phyloP scores from a whole-genome alignment of 1,140 invertebrate species.

The Ceratina japonica region DNA sequence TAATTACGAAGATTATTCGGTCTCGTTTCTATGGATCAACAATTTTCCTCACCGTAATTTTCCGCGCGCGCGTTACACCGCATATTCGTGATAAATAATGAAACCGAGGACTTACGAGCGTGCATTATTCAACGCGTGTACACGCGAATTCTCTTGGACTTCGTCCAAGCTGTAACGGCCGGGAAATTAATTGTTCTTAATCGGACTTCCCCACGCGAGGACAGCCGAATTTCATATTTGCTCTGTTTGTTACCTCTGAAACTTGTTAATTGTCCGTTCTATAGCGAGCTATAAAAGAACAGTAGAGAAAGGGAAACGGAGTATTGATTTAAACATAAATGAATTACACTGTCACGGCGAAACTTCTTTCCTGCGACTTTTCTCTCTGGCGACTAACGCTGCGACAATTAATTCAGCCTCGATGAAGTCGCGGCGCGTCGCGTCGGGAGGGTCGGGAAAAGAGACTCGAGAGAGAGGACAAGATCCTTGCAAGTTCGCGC shows the following conservation, averaged over 20 bases:
- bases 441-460: neutral
- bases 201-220: neutral
- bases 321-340: too few relatives aligned
- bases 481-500: conserved; percentile 44
- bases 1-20: conserved; percentile 37
- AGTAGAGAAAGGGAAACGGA: too few relatives aligned
- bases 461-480: neutral
- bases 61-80: neutral
- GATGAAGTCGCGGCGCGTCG: conserved; percentile 27
- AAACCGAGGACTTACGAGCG: neutral
- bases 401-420: conserved; percentile 12
- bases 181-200: conserved; percentile 21
- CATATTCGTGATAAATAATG: neutral
- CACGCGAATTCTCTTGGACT: neutral
- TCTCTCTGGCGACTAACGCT: neutral
- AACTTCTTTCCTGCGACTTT: neutral
- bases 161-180: conserved; percentile 8
- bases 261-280: neutral
- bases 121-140: neutral
- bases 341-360: neutral
- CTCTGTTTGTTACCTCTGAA: neutral
- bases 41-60: neutral
- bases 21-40: neutral
- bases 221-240: neutral
- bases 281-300: too few relatives aligned